A percentile compares a stretch with the other conserved stretches of the same genome.
phyloP scores from a whole-genome alignment of 2,888 invertebrate genomes.

The Lasioglossum morio region DNA sequence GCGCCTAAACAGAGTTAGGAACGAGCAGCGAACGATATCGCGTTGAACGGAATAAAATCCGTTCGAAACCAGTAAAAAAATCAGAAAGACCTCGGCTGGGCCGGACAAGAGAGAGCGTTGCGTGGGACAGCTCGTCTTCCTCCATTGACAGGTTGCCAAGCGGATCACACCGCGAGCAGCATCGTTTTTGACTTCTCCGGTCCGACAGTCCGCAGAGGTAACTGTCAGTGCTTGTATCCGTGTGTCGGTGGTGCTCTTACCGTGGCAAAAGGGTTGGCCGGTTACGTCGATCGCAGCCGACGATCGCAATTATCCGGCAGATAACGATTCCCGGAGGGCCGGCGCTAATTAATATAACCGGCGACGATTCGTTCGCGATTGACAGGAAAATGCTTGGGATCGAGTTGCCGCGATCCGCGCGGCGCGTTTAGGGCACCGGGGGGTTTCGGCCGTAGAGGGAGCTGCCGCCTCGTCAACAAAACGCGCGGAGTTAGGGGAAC shows the following conservation, averaged over 20 bases:
- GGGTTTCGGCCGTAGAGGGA: conserved; percentile 8
- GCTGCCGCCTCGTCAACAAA: background rate
- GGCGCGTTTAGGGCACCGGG: conserved; percentile 19
- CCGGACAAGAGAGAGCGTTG: conserved; percentile 8
- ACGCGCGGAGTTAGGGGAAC: conserved; percentile 2
- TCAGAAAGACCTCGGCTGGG: background rate
- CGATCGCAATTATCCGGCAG: conserved; percentile 82
- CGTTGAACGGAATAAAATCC: background rate
- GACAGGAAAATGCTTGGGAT: conserved; percentile 79
- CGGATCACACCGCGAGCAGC: conserved; percentile 3
- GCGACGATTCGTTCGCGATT: conserved; percentile 82
- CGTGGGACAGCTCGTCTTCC: background rate
- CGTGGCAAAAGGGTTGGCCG: conserved; percentile 22
- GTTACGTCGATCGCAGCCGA: conserved; percentile 77
- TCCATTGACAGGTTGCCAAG: background rate
- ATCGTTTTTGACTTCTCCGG: conserved; percentile 9
- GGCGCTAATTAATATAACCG: conserved; percentile 84
- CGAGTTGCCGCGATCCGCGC: background rate
- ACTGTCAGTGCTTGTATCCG: conserved; percentile 22
- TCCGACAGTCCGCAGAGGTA: conserved; percentile 11
- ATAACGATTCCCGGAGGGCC: conserved; percentile 81
- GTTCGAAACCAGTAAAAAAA: background rate
- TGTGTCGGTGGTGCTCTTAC: conserved; percentile 24
- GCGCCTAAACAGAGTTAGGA: background rate
- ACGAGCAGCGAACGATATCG: background rate